phyloP scores from a whole-genome alignment of 2,797 vertebrate species.

The Vireo griseus region DNA sequence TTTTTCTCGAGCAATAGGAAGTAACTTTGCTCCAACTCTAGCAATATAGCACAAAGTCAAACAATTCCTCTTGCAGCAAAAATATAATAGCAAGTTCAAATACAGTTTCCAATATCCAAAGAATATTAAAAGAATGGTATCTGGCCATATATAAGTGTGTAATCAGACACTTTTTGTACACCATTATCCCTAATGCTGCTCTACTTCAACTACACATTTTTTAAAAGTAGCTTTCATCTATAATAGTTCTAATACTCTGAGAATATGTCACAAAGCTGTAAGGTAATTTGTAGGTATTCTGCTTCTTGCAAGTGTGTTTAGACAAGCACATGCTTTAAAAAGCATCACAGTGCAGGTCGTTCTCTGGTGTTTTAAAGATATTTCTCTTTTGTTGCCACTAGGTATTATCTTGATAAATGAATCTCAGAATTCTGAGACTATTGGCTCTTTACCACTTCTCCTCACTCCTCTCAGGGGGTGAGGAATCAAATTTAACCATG shows the following conservation, averaged over 20 bases:
- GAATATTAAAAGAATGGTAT: background rate
- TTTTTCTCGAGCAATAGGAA: background rate
- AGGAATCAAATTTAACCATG: background rate
- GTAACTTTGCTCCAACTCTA: background rate
- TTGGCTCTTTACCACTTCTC: background rate
- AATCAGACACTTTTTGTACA: background rate
- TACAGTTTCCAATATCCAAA: background rate
- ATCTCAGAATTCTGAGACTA: background rate
- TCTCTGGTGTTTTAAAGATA: background rate
- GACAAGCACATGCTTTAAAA: background rate
- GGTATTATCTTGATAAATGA: background rate
- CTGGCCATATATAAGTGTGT: background rate
- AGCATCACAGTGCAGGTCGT: background rate
- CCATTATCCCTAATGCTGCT: background rate
- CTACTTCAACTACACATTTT: background rate
- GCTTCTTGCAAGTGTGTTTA: background rate
- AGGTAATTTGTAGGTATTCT: background rate
- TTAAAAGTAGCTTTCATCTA: background rate
- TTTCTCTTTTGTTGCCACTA: background rate
- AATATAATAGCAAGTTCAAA: background rate
- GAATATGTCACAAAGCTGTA: background rate
- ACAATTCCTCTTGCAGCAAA: background rate
- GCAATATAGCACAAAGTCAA: fast-evolving
- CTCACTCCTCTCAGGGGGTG: background rate
- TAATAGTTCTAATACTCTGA: background rate